Percentiles rank a stretch among this genome's conserved stretches.
These are phyloP conservation scores for Gryllus bimaculatus DNA, from an alignment of 1,140 invertebrate species.

Conservation along the genomic window DNA sequence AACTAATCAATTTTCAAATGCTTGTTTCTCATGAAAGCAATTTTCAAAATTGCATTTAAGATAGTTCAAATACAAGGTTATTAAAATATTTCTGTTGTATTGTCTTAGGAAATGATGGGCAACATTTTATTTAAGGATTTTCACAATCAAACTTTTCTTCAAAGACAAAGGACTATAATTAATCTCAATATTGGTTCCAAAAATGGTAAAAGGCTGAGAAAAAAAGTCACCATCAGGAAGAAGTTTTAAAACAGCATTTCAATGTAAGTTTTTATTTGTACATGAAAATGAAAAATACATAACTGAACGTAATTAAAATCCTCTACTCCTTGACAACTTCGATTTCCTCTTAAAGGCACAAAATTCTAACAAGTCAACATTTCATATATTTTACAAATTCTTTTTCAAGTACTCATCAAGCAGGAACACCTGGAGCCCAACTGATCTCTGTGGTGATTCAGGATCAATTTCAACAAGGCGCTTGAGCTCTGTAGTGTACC, in stretches of 20 bases:
- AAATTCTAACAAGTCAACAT: not conserved
- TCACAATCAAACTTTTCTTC: too few relatives aligned
- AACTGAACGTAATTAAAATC: not conserved
- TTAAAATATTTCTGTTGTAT: too few relatives aligned
- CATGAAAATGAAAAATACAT: not conserved
- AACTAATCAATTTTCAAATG: too few relatives aligned
- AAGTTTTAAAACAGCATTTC: not conserved
- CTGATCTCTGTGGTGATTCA: slow-evolving; percentile 38
- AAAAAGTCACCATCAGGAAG: not conserved
- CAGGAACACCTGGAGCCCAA: slow-evolving; percentile 54
- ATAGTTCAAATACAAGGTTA: too few relatives aligned
- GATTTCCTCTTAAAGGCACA: not conserved
- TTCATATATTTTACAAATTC: slow-evolving; percentile 14
- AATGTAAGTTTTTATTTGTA: not conserved
- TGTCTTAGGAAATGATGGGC: too few relatives aligned
- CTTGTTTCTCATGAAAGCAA: too few relatives aligned
- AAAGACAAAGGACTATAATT: too few relatives aligned
- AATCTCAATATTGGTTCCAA: too few relatives aligned
- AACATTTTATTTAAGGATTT: too few relatives aligned
- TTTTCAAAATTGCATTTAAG: too few relatives aligned
- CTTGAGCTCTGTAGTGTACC: slow-evolving; percentile 60
- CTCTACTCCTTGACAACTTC: not conserved
- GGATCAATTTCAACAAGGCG: slow-evolving; percentile 39
- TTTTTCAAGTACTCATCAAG: slow-evolving; percentile 71
- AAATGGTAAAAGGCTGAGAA: too few relatives aligned